These are phyloP conservation scores for Stenchaetothrips biformis DNA, from an alignment of 2,888 invertebrate genomes.

Conservation along the genomic window DNA sequence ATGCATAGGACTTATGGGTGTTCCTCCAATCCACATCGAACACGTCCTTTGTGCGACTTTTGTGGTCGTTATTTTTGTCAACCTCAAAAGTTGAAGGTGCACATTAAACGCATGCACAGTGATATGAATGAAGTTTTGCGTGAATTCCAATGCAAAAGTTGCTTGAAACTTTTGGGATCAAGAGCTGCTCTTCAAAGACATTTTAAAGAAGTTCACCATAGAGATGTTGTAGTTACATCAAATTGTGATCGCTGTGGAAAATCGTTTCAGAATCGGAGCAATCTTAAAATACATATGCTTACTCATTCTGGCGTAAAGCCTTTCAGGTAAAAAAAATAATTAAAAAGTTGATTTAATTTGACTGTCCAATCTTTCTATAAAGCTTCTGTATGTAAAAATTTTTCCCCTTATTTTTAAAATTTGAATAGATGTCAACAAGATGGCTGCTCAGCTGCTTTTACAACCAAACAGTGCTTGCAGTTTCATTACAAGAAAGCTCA, in stretches of 20 bases:
- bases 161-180: slow-evolving; percentile 65
- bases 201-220: slow-evolving; percentile 66
- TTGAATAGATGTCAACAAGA: slow-evolving; percentile 56
- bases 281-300: slow-evolving; percentile 71
- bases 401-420: slow-evolving; percentile 26
- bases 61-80: slow-evolving; percentile 71
- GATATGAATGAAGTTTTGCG: slow-evolving; percentile 63
- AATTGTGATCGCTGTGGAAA: slow-evolving; percentile 65
- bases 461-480: slow-evolving; percentile 70
- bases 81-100: slow-evolving; percentile 69
- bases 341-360: neutral
- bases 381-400: slow-evolving; percentile 13
- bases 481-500: slow-evolving; percentile 74
- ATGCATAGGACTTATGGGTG: slow-evolving; percentile 73
- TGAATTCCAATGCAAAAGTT: slow-evolving; percentile 69
- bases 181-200: slow-evolving; percentile 66
- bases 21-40: slow-evolving; percentile 66
- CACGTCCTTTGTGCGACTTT: slow-evolving; percentile 66
- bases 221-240: slow-evolving; percentile 54
- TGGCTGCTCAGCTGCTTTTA: slow-evolving; percentile 64
- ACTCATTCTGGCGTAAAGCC: slow-evolving; percentile 72
- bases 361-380: slow-evolving; percentile 15
- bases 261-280: slow-evolving; percentile 69
- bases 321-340: slow-evolving; percentile 57
- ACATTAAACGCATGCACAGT: slow-evolving; percentile 70